Evolutionary conservation across 2,888 invertebrate species (phyloP), one percentile per base, ranked within the genome.

Genomic region (Drepana falcataria): DNA sequence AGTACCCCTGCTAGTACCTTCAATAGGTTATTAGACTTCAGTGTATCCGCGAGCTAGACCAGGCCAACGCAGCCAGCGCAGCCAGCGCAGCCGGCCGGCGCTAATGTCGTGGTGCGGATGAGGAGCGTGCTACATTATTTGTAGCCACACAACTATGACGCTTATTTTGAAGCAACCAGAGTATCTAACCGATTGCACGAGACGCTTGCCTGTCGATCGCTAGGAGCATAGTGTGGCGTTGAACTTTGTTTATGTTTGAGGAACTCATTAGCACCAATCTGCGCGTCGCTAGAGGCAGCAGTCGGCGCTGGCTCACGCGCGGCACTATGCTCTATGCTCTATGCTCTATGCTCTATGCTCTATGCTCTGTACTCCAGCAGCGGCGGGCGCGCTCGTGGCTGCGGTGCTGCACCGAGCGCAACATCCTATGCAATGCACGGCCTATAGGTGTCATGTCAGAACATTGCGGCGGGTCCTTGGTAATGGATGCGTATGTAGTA

Each of bases 171-270:
- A 7, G 33, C 37, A 40, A 7, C 35, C 55, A 49, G 56, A 49
- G 53, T 58, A 49, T 41, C 51, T 47, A 53, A 52, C 40, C 49
- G 52, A 40, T 6, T 6, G 40, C 6, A 37, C 56, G 44, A 49
- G 9, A 37, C 44, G 9, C 40, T 35, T 35, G 35, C n/a, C 21
- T 21, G 2, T 4, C 51, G n/a, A 21, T 35, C 34, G 51, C 47
- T 35, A 48, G 48, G 54, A 7, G 52, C 35, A 9, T 21, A 7
- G 21, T 33, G 53, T 33, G 54, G 54, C 57, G 53, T 51, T 55
- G 56, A 61, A 56, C 59, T 55, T 53, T 59, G 59, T 56, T 57
- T 59, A 34, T 57, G 53, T 61, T 57, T 55, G 57, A 47, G 40
- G 21, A 21, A 35, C 41, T n/a, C 55, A 56, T 55, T 54, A 54